phyloP scores from a whole-genome alignment of 2,888 invertebrate species.

The Ormyrus pomaceus region DNA sequence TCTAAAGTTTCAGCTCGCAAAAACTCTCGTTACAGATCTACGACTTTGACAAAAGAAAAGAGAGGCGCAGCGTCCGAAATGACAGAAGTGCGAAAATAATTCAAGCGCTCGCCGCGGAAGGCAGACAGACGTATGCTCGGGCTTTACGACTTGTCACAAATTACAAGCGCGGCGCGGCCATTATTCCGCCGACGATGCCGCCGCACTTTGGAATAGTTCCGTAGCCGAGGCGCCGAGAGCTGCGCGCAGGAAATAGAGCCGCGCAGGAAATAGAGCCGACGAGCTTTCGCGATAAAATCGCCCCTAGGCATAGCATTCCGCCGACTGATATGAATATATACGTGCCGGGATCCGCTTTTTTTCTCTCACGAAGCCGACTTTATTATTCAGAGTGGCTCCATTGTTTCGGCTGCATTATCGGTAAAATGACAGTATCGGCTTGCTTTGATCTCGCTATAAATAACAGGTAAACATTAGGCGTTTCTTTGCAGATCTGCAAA shows the following conservation, averaged over 20 bases:
- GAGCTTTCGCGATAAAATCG: slow-evolving; percentile 3
- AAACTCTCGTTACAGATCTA: no score
- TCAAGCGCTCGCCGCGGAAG: slow-evolving; percentile 45
- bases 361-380: background rate
- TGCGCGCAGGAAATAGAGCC: background rate
- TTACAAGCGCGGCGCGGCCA: slow-evolving; percentile 33
- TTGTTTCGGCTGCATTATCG: slow-evolving; percentile 17
- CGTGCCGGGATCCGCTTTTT: no score
- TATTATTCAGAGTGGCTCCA: slow-evolving; percentile 15
- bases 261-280: no score
- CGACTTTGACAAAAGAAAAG: background rate
- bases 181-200: background rate
- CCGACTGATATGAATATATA: background rate
- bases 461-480: background rate
- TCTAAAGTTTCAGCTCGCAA: no score
- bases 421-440: slow-evolving; percentile 31
- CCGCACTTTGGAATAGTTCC: background rate
- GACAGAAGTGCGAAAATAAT: slow-evolving; percentile 51
- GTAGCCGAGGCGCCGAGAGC: background rate
- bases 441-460: slow-evolving; percentile 14
- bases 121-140: background rate
- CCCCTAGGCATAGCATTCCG: background rate
- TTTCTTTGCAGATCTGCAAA: background rate
- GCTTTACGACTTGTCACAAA: slow-evolving; percentile 51
- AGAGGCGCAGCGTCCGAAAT: background rate